phyloP scores from a whole-genome alignment of 2,113 vertebrate species.

The Passerina amoena region DNA sequence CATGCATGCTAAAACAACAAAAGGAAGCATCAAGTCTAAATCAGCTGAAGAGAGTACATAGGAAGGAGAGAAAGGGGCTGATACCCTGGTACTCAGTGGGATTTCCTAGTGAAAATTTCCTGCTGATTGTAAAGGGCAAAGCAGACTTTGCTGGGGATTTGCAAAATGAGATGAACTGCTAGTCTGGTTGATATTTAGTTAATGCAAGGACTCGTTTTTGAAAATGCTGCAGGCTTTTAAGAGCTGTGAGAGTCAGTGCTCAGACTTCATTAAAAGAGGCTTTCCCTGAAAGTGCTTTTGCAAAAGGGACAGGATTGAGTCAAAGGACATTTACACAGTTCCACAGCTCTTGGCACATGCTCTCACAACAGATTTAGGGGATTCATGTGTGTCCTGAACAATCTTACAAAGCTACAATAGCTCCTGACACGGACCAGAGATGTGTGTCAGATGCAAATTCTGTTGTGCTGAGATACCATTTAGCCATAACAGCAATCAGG shows the following conservation, averaged over 20 bases:
- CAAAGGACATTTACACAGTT: neutral
- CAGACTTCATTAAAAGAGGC: neutral
- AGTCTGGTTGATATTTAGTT: neutral
- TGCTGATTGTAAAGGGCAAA: neutral
- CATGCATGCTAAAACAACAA: neutral
- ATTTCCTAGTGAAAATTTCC: neutral
- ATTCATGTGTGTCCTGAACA: neutral
- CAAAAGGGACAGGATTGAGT: neutral
- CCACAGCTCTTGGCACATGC: neutral
- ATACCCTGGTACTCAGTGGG: neutral
- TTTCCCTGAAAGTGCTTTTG: neutral
- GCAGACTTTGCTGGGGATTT: neutral
- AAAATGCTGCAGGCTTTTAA: neutral
- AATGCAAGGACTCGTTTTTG: neutral
- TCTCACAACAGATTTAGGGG: neutral
- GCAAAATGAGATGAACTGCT: neutral
- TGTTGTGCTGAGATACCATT: neutral
- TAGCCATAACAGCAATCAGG: slow-evolving; percentile 52
- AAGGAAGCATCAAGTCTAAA: neutral
- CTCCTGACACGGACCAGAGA: neutral
- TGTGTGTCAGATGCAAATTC: slow-evolving; percentile 32
- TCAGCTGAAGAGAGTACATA: neutral
- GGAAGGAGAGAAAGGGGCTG: neutral
- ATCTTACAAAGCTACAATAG: neutral
- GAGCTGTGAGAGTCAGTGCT: neutral